A percentile compares a stretch with the other conserved stretches of the same genome.
Conservation (phyloP, 2,113 vertebrate genomes). For the Chaenogobius annularis region DNA sequence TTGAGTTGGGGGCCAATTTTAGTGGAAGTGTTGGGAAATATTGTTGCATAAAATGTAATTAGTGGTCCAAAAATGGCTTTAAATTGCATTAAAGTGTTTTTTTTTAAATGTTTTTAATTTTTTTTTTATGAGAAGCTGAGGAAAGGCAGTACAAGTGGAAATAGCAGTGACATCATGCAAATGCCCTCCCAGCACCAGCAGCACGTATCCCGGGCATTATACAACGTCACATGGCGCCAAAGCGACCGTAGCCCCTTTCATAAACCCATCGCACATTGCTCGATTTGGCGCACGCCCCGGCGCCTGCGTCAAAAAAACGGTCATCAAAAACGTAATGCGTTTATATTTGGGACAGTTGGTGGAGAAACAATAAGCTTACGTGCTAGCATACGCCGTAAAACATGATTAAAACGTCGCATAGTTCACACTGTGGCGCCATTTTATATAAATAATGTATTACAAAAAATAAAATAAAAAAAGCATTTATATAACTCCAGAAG, state of each 20-base stretch:
- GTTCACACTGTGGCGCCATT: background rate
- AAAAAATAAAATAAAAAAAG: background rate
- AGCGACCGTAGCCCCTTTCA: constrained; percentile 45
- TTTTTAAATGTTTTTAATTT: too few species aligned
- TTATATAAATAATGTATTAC: background rate
- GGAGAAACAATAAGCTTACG: too few species aligned
- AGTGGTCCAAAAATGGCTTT: background rate
- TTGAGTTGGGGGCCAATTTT: too few species aligned
- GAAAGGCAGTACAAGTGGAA: background rate
- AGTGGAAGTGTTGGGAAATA: too few species aligned
- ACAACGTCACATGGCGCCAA: constrained; percentile 67
- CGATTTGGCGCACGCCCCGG: background rate
- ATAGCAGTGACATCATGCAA: constrained; percentile 20
- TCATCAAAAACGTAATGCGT: background rate
- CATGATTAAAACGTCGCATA: too few species aligned
- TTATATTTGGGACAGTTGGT: background rate
- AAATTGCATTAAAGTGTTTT: background rate
- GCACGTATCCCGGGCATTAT: constrained; percentile 66
- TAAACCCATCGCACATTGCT: constrained; percentile 50
- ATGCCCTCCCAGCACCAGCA: constrained; percentile 38
- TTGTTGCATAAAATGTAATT: too few species aligned
- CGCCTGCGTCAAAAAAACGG: background rate
- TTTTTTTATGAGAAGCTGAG: background rate
- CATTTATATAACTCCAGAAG: background rate
- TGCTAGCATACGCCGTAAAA: too few species aligned